Conservation (phyloP, 1,140 invertebrate species). For the Drosophila hydei region DNA sequence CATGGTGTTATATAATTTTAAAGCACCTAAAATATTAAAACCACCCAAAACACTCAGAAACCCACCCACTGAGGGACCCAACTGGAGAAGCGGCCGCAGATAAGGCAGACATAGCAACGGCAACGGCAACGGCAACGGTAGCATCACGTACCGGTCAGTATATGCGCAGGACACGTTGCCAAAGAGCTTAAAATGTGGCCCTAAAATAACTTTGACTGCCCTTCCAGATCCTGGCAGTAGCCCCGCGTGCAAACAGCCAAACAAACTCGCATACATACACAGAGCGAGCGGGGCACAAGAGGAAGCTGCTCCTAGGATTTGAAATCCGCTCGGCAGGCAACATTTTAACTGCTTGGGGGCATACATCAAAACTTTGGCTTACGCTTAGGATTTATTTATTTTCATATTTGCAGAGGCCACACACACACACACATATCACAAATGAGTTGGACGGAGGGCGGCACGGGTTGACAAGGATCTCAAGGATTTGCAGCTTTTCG, state of each 20-base stretch:
- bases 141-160: conserved; percentile 57
- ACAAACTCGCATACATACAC: conserved; percentile 22
- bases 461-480: conserved; percentile 67
- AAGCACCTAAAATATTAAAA: conserved; percentile 81
- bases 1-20: conserved; percentile 72
- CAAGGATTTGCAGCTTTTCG: conserved; percentile 74
- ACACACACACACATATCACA: conserved; percentile 51
- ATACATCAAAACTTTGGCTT: conserved; percentile 83
- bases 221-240: conserved; percentile 43
- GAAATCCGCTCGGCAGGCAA: conserved; percentile 56
- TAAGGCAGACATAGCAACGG: conserved; percentile 58
- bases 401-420: conserved; percentile 75
- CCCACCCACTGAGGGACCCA: conserved; percentile 15
- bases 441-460: conserved; percentile 39
- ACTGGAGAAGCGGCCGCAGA: conserved; percentile 63
- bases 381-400: conserved; percentile 82
- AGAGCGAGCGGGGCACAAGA: background rate
- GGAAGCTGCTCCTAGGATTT: conserved; percentile 68
- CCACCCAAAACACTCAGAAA: conserved; percentile 56
- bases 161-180: conserved; percentile 75
- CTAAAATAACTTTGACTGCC: conserved; percentile 81
- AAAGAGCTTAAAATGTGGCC: conserved; percentile 82
- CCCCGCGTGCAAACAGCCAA: conserved; percentile 34
- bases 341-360: conserved; percentile 79
- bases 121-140: conserved; percentile 50